phyloP scores from a whole-genome alignment of 2,888 invertebrate species.

The Lasioglossum figueresi region DNA sequence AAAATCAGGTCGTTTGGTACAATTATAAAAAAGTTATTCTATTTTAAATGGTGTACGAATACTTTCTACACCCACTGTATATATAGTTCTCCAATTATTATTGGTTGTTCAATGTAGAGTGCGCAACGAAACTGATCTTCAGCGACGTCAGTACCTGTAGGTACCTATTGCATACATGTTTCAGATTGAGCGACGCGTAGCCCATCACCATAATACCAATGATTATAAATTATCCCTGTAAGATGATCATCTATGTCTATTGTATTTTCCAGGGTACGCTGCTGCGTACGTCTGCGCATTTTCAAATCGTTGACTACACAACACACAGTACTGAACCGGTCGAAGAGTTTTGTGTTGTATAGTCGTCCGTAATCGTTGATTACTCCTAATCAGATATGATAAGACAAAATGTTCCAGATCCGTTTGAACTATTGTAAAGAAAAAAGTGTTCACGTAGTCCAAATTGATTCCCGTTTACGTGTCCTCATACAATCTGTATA shows the following conservation, averaged over 20 bases:
- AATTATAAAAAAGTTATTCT: too few species aligned
- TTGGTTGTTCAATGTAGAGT: too few species aligned
- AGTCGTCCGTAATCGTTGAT: too few species aligned
- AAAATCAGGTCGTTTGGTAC: too few species aligned
- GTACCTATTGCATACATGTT: not conserved
- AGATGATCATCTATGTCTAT: not conserved
- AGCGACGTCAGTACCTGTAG: not conserved
- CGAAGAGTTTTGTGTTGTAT: too few species aligned
- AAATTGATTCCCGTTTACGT: not conserved
- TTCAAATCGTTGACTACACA: not conserved
- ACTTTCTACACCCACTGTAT: too few species aligned
- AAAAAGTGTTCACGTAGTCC: not conserved
- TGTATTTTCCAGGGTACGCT: not conserved
- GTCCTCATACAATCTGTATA: not conserved
- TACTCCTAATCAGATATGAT: not conserved
- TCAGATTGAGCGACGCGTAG: not conserved
- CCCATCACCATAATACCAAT: not conserved
- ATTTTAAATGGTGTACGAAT: too few species aligned
- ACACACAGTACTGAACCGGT: too few species aligned
- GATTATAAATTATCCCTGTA: not conserved
- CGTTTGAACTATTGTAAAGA: not conserved
- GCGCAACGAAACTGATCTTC: too few species aligned
- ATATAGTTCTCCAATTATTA: too few species aligned
- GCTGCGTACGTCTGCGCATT: not conserved
- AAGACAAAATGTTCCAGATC: not conserved